These are phyloP conservation scores for Lamproptera curius DNA, from an alignment of 2,888 invertebrate species.

Conservation along the genomic window DNA sequence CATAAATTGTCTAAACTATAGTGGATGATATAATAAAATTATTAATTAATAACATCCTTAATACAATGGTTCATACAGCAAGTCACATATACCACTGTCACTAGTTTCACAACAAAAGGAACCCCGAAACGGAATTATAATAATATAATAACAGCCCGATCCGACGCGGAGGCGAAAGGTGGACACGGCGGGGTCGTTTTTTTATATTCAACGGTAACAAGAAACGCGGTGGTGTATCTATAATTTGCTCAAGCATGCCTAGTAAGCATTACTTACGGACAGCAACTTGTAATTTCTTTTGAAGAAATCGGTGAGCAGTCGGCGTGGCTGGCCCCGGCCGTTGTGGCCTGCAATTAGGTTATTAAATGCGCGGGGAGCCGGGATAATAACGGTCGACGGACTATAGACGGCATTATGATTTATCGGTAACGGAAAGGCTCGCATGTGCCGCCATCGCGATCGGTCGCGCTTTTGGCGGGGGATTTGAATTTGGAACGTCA, in stretches of 20 bases:
- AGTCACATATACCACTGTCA: background rate
- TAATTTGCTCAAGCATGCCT: slow-evolving; percentile 20
- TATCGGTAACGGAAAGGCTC: slow-evolving; percentile 16
- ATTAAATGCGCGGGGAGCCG: slow-evolving; percentile 41
- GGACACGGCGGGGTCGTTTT: slow-evolving; percentile 3
- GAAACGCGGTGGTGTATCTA: slow-evolving; percentile 12
- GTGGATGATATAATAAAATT: too few relatives aligned
- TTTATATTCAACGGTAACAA: slow-evolving; percentile 9
- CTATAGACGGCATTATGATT: slow-evolving; percentile 16
- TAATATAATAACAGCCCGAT: slow-evolving; percentile 1
- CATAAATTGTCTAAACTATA: too few relatives aligned
- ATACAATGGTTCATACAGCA: background rate
- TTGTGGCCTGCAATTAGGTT: slow-evolving; percentile 50
- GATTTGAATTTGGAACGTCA: too few relatives aligned
- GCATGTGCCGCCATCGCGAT: background rate
- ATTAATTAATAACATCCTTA: background rate
- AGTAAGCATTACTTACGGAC: slow-evolving; percentile 22
- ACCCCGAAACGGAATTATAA: slow-evolving; percentile 1
- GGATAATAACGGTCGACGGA: slow-evolving; percentile 14
- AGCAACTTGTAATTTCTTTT: slow-evolving; percentile 23
- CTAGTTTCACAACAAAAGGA: background rate
- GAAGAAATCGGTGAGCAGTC: slow-evolving; percentile 25
- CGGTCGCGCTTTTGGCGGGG: background rate
- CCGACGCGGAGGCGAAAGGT: background rate
- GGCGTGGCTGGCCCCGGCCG: slow-evolving; percentile 20